phyloP scores from a whole-genome alignment of 1,140 invertebrate species.

The Formica selysi region DNA sequence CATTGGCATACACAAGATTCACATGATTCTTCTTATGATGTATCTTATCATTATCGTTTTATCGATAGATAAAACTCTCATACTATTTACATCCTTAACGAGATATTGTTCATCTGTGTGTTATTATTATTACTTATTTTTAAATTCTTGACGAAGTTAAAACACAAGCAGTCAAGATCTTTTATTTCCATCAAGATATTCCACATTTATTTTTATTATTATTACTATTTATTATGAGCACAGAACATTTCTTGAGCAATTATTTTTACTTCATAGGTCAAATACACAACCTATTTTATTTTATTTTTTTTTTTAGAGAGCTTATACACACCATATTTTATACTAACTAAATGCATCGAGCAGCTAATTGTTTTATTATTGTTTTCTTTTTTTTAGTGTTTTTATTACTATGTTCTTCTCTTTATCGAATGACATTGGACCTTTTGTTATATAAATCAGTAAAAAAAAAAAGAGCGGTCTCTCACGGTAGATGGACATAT shows the following conservation, averaged over 20 bases:
- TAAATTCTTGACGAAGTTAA: conserved; percentile 52
- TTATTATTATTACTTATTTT: conserved; percentile 34
- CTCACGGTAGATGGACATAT: conserved; percentile 72
- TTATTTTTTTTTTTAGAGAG: conserved; percentile 20
- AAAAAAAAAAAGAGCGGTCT: conserved; percentile 37
- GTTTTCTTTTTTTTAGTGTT: conserved; percentile 1
- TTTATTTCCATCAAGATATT: conserved; percentile 42
- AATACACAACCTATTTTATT: not conserved
- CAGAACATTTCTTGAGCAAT: conserved; percentile 42
- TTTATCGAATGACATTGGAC: conserved; percentile 43
- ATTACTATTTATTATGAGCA: conserved; percentile 34
- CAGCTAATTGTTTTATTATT: conserved; percentile 58
- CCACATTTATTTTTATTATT: conserved; percentile 15
- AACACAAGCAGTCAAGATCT: conserved; percentile 22
- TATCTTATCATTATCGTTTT: conserved; percentile 4
- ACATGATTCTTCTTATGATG: not conserved
- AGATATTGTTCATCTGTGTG: conserved; percentile 5
- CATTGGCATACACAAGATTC: not conserved
- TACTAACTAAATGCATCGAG: conserved; percentile 25
- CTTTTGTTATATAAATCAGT: conserved; percentile 31
- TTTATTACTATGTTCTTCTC: conserved; percentile 45
- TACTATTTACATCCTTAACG: conserved; percentile 30
- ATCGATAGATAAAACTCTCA: not conserved
- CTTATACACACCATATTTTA: not conserved
- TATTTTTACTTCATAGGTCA: conserved; percentile 52